A percentile compares a stretch with the other conserved stretches of the same genome.
Conservation (phyloP, 2,888 invertebrate genomes). For the Melanchra persicariae region DNA sequence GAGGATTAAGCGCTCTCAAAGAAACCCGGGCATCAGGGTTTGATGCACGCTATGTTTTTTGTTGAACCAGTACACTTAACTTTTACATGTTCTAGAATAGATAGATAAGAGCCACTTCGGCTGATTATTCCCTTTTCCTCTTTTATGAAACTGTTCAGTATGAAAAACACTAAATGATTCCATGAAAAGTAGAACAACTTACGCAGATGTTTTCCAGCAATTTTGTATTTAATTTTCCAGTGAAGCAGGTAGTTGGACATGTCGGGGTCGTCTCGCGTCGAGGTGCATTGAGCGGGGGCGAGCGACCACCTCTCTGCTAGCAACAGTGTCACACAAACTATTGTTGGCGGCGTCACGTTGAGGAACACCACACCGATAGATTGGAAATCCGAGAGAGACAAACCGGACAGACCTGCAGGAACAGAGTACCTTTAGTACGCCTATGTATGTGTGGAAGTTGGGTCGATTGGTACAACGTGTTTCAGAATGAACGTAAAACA, state of each 20-base stretch:
- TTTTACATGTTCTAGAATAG: too few species aligned
- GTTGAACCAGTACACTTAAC: too few species aligned
- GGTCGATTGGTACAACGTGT: too few species aligned
- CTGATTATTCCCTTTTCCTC: too few species aligned
- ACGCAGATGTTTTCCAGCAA: constrained; percentile 53
- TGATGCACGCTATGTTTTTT: too few species aligned
- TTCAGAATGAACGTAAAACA: too few species aligned
- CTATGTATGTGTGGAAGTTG: not conserved
- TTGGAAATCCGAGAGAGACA: constrained; percentile 26
- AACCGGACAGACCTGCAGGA: constrained; percentile 31
- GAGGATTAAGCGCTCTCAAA: too few species aligned
- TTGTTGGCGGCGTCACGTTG: constrained; percentile 54
- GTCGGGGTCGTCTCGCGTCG: constrained; percentile 75
- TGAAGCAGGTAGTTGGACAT: constrained; percentile 65
- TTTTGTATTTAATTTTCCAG: constrained; percentile 76
- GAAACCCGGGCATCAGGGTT: too few species aligned
- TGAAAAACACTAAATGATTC: not conserved
- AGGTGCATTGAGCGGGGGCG: constrained; percentile 78
- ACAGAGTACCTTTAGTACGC: not conserved
- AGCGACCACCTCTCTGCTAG: constrained; percentile 76
- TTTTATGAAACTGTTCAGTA: too few species aligned
- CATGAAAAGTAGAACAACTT: constrained; percentile 33
- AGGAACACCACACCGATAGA: constrained; percentile 72
- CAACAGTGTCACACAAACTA: constrained; percentile 74
- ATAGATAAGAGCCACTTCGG: too few species aligned